phyloP scores from a whole-genome alignment of 1,140 invertebrate species.

The Lycorma delicatula region DNA sequence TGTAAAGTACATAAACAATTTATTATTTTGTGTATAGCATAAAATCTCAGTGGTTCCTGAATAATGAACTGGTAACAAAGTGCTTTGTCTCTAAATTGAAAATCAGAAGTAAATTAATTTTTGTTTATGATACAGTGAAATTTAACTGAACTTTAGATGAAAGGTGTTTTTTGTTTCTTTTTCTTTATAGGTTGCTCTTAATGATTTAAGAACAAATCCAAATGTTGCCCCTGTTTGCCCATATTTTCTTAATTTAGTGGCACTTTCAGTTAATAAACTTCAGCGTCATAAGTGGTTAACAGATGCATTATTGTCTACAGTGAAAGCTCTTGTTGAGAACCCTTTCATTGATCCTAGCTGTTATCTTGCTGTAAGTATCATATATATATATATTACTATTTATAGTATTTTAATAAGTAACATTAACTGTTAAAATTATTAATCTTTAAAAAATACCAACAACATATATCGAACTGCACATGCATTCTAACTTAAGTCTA shows the following conservation, averaged over 20 bases:
- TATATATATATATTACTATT: background rate
- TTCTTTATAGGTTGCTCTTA: conserved; percentile 19
- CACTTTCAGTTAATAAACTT: conserved; percentile 19
- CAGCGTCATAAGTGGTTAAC: conserved; percentile 18
- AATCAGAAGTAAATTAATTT: background rate
- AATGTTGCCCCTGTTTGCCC: conserved; percentile 21
- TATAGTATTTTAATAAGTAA: too few relatives aligned
- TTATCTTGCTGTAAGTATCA: conserved; percentile 23
- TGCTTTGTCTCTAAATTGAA: background rate
- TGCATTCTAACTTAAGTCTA: too few relatives aligned
- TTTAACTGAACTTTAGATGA: background rate
- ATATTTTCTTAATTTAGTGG: conserved; percentile 25
- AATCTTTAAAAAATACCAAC: too few relatives aligned
- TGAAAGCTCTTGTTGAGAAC: conserved; percentile 23
- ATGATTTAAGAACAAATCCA: conserved; percentile 20
- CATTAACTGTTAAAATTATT: too few relatives aligned
- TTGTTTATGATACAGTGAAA: background rate
- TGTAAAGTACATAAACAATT: background rate
- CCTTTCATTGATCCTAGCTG: conserved; percentile 23
- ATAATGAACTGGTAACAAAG: background rate
- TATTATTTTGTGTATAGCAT: background rate
- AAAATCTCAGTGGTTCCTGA: background rate
- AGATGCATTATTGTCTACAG: conserved; percentile 20
- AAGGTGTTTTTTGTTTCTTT: background rate
- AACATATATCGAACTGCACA: too few relatives aligned